Evolutionary conservation across 2,113 vertebrate genomes (phyloP).

Genomic region (Dicentrarchus labrax): DNA sequence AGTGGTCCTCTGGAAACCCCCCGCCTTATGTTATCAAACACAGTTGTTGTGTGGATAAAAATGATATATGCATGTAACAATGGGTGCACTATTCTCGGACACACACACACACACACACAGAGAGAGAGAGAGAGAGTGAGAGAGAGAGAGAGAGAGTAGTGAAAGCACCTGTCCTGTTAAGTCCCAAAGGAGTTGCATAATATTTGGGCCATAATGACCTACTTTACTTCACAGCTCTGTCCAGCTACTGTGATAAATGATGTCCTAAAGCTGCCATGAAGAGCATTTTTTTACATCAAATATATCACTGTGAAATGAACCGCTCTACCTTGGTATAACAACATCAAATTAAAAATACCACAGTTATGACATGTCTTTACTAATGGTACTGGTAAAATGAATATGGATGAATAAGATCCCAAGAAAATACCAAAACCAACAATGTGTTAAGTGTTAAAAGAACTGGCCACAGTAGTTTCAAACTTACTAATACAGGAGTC

Average conservation of each 20-base stretch:
- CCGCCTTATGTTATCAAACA: not conserved
- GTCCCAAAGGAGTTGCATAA: conserved; percentile 51
- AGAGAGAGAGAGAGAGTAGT: conserved; percentile 9
- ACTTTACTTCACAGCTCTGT: conserved; percentile 42
- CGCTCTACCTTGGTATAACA: not conserved
- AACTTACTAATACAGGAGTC: too few species aligned
- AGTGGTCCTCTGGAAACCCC: not conserved
- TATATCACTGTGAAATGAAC: conserved; percentile 16
- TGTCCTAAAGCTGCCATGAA: conserved; percentile 1
- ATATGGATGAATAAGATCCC: not conserved
- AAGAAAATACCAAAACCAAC: not conserved
- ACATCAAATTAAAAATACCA: not conserved
- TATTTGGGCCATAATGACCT: conserved; percentile 56
- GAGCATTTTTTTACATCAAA: conserved; percentile 17
- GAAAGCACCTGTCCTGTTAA: conserved; percentile 43
- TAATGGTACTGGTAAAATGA: not conserved
- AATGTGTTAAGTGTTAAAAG: not conserved
- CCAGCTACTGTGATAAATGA: conserved; percentile 31
- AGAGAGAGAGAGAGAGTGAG: too few species aligned
- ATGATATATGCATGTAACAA: conserved; percentile 12
- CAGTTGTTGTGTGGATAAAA: not conserved
- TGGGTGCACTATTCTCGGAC: conserved; percentile 40
- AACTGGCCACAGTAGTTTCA: not conserved
- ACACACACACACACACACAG: not conserved
- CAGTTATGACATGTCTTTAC: not conserved